A percentile compares a stretch with the other conserved stretches of the same genome.
Conservation (phyloP, 2,888 invertebrate species). For the Drosophila longiperda region DNA sequence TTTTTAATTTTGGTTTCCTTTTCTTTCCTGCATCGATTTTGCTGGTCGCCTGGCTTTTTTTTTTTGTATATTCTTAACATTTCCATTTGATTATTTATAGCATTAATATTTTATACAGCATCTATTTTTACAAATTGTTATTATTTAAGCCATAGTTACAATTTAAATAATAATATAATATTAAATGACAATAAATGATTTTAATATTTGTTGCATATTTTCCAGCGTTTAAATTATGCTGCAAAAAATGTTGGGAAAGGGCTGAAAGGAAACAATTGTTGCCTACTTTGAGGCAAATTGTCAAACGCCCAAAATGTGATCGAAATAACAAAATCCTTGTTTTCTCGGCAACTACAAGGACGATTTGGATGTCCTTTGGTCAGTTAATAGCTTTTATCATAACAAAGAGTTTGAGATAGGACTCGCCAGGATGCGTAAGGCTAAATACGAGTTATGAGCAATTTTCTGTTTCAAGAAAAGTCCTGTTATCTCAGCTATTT, state of each 20-base stretch:
- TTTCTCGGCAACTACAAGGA: background rate
- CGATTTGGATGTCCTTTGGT: background rate
- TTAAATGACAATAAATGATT: too few relatives aligned
- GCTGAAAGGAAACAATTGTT: background rate
- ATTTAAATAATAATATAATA: background rate
- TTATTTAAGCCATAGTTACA: background rate
- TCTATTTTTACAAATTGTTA: background rate
- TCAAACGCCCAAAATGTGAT: background rate
- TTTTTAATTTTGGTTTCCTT: slow-evolving; percentile 62
- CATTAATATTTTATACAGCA: slow-evolving; percentile 23
- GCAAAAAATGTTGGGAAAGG: background rate
- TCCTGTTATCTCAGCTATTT: background rate
- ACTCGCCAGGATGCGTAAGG: background rate
- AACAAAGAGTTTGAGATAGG: background rate
- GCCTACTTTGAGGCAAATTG: background rate
- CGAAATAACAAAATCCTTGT: background rate
- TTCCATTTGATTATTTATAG: slow-evolving; percentile 50
- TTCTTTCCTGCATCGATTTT: slow-evolving; percentile 4
- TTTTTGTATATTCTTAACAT: slow-evolving; percentile 26
- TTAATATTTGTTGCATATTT: background rate
- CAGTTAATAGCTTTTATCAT: background rate
- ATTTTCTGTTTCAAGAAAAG: too few relatives aligned
- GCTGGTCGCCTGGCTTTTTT: background rate
- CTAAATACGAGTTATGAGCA: background rate
- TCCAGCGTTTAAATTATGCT: background rate